A percentile compares a stretch with the other conserved stretches of the same genome.
Evolutionary conservation across 2,888 invertebrate genomes (phyloP).

Genomic region (Strigamia maritima): DNA sequence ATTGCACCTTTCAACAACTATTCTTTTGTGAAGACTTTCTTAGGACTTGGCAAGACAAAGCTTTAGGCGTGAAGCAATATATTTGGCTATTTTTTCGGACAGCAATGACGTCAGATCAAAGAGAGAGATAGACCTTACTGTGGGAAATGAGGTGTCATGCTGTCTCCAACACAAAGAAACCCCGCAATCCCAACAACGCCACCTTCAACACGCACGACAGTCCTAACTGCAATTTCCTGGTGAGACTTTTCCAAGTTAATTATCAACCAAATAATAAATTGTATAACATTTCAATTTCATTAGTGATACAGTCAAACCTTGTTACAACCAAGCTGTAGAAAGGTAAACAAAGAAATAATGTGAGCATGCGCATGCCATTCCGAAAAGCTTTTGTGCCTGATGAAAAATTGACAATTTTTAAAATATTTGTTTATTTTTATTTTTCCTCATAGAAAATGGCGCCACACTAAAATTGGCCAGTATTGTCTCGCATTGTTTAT

Average conservation of each 20-base stretch:
- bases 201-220: constrained; percentile 14
- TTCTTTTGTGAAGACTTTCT: constrained; percentile 29
- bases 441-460: background rate
- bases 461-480: background rate
- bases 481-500: background rate
- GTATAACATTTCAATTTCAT: background rate
- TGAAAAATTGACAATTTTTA: no score
- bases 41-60: constrained; percentile 25
- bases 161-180: constrained; percentile 29
- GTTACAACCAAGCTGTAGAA: no score
- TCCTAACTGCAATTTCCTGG: background rate
- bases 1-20: constrained; percentile 26
- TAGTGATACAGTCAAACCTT: background rate
- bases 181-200: constrained; percentile 25
- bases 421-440: no score
- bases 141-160: constrained; percentile 29
- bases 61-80: constrained; percentile 29
- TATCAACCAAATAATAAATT: background rate
- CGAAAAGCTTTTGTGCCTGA: no score
- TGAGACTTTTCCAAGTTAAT: constrained; percentile 1
- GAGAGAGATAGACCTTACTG: constrained; percentile 28
- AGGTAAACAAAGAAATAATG: no score
- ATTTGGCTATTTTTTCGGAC: constrained; percentile 31
- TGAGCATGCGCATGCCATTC: no score
- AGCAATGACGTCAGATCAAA: constrained; percentile 30